These are phyloP conservation scores for Molossus alvarezi DNA, from an alignment of 2,797 vertebrate species.

Conservation along the genomic window DNA sequence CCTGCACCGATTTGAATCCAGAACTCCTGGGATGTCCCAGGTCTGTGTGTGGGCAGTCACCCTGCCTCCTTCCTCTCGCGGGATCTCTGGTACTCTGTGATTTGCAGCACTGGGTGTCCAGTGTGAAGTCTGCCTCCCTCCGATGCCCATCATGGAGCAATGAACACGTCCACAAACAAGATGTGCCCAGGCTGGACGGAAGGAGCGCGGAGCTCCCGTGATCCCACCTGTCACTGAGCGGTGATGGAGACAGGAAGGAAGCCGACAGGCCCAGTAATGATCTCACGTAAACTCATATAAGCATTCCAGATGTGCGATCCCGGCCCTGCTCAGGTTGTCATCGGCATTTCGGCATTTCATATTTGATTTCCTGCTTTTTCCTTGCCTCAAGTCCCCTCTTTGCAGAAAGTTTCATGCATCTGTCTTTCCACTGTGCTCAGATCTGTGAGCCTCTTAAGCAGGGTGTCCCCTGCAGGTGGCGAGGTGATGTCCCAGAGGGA, in stretches of 20 bases:
- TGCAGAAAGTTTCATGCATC: neutral
- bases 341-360: constrained; percentile 56
- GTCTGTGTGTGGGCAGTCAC: neutral
- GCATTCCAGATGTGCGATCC: constrained; percentile 27
- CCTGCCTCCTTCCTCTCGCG: neutral
- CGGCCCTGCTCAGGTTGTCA: constrained; percentile 59
- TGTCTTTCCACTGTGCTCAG: constrained; percentile 66
- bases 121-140: neutral
- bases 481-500: constrained; percentile 59
- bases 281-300: neutral
- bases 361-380: constrained; percentile 84
- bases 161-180: constrained; percentile 62
- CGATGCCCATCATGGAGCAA: neutral
- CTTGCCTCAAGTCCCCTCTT: constrained; percentile 68
- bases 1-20: neutral
- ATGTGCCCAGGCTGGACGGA: constrained; percentile 71
- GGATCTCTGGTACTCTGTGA: neutral
- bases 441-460: constrained; percentile 59
- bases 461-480: constrained; percentile 4
- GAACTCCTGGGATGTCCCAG: too few species aligned
- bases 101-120: neutral
- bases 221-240: constrained; percentile 72
- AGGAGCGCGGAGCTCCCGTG: constrained; percentile 60
- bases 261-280: constrained; percentile 26
- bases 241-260: neutral